A percentile compares a stretch with the other conserved stretches of the same genome.
These are phyloP conservation scores for Teleiodes luculella DNA, from an alignment of 2,888 invertebrate species.

Conservation along the genomic window DNA sequence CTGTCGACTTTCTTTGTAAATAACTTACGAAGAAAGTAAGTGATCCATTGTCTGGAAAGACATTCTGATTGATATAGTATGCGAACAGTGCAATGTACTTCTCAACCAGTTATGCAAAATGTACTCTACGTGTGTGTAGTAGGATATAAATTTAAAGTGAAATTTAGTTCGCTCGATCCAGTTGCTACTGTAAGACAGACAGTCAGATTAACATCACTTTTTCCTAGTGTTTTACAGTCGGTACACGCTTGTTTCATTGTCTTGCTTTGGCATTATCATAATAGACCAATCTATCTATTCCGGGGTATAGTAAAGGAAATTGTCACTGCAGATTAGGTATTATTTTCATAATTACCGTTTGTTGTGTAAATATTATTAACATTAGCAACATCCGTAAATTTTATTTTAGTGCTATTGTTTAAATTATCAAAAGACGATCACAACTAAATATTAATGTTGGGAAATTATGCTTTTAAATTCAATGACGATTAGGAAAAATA, in stretches of 20 bases:
- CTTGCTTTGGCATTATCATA: conserved; percentile 18
- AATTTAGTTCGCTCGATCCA: neutral
- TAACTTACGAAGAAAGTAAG: conserved; percentile 23
- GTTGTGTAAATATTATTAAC: neutral
- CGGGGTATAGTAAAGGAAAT: conserved; percentile 8
- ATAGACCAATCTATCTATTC: conserved; percentile 12
- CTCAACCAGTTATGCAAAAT: neutral
- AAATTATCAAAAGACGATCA: too few relatives aligned
- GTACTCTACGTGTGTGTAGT: neutral
- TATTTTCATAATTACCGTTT: neutral
- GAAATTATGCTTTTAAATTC: too few relatives aligned
- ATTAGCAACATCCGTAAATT: too few relatives aligned
- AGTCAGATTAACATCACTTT: conserved; percentile 13
- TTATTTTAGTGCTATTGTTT: too few relatives aligned
- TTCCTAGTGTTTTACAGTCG: conserved; percentile 17
- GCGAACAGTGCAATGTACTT: conserved; percentile 3
- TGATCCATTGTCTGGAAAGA: conserved; percentile 22
- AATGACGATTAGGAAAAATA: too few relatives aligned
- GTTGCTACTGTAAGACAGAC: conserved; percentile 1
- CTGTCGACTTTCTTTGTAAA: conserved; percentile 9
- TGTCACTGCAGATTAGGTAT: neutral
- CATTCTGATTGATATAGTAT: conserved; percentile 20
- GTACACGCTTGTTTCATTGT: conserved; percentile 18
- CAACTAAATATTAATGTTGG: too few relatives aligned
- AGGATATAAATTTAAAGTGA: neutral